phyloP scores from a whole-genome alignment of 2,888 invertebrate species.

The Holacanthella duospinosa region DNA sequence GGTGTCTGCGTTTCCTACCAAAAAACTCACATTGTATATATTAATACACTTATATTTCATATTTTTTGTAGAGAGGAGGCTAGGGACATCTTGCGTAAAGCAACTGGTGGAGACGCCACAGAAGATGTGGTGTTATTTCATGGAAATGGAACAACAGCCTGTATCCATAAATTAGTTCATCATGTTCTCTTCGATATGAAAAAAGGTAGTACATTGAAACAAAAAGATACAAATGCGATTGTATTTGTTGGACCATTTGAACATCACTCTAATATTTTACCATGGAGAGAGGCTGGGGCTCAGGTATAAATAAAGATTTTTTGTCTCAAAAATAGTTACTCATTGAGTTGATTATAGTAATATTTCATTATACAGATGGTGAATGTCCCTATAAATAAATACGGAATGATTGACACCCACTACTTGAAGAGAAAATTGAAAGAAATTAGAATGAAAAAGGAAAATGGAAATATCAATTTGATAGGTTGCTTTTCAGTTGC shows the following conservation, averaged over 20 bases:
- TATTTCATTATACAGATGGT: constrained; percentile 13
- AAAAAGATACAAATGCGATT: constrained; percentile 39
- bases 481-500: constrained; percentile 79
- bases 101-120: constrained; percentile 61
- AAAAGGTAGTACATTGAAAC: constrained; percentile 25
- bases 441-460: not conserved
- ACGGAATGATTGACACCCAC: constrained; percentile 18
- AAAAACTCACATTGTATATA: constrained; percentile 1
- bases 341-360: too few species aligned
- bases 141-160: constrained; percentile 60
- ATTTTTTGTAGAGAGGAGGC: constrained; percentile 60
- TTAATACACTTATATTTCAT: too few species aligned
- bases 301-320: not conserved
- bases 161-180: constrained; percentile 63
- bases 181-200: constrained; percentile 7
- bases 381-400: constrained; percentile 17
- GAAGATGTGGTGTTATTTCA: constrained; percentile 67
- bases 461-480: constrained; percentile 50
- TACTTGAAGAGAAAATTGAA: constrained; percentile 16
- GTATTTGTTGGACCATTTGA: constrained; percentile 69
- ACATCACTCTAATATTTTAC: constrained; percentile 62
- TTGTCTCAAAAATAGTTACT: too few species aligned
- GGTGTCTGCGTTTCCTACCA: too few species aligned
- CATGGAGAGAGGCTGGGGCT: constrained; percentile 68
- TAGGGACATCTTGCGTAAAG: constrained; percentile 61